Percentiles rank a stretch among this genome's conserved stretches.
These are phyloP conservation scores for Lutjanus argentimaculatus DNA, from an alignment of 2,797 vertebrate species.

Conservation along the genomic window DNA sequence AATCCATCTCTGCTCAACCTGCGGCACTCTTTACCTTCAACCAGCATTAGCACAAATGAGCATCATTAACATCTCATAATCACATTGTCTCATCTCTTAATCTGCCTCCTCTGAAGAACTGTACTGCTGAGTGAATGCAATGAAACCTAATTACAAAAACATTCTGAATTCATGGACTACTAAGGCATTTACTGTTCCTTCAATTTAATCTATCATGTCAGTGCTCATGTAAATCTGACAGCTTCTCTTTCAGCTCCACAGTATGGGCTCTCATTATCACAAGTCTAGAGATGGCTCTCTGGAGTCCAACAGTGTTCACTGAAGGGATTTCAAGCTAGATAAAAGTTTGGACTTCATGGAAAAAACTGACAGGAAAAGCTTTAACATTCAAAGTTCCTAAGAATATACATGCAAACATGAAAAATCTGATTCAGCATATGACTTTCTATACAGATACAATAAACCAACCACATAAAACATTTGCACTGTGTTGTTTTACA, in stretches of 20 bases:
- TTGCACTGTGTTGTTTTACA: neutral
- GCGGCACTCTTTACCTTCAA: constrained; percentile 19
- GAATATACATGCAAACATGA: neutral
- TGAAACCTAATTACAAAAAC: constrained; percentile 43
- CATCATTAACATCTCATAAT: constrained; percentile 45
- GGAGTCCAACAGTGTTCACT: constrained; percentile 19
- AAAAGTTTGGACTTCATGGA: neutral
- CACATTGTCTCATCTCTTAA: constrained; percentile 17
- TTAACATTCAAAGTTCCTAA: neutral
- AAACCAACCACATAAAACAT: neutral
- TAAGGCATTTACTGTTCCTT: neutral
- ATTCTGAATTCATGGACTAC: constrained; percentile 13
- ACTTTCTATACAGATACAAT: neutral
- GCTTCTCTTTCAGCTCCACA: constrained; percentile 48
- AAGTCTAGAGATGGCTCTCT: constrained; percentile 27
- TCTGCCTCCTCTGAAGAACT: constrained; percentile 7
- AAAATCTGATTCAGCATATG: neutral
- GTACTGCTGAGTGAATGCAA: constrained; percentile 7
- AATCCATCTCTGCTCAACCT: constrained; percentile 3
- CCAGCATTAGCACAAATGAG: constrained; percentile 23
- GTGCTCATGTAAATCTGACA: constrained; percentile 43
- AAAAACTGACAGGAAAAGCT: neutral
- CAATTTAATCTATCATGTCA: constrained; percentile 39
- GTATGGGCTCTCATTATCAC: constrained; percentile 70
- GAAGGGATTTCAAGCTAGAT: constrained; percentile 5